Evolutionary conservation across 2,888 invertebrate species (phyloP).

Genomic region (Xanthia togata): DNA sequence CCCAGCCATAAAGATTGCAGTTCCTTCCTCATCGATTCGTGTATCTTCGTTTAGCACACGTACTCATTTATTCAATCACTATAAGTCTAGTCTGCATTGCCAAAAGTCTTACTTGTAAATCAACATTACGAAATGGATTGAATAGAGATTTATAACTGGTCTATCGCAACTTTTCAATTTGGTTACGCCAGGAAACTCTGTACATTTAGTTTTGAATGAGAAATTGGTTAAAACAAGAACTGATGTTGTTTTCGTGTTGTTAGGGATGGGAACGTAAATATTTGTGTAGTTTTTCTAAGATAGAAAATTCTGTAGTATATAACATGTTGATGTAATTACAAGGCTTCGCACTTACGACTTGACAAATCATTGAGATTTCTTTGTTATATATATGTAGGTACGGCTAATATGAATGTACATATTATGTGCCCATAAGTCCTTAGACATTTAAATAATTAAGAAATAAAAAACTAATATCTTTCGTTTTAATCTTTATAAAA

Average conservation of each 20-base stretch:
- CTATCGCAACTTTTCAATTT: slow-evolving; percentile 13
- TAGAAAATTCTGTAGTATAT: neutral
- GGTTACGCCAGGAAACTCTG: slow-evolving; percentile 23
- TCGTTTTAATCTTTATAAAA: too few species aligned
- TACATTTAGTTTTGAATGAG: slow-evolving; percentile 16
- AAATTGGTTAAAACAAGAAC: slow-evolving; percentile 1
- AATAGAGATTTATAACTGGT: slow-evolving; percentile 34
- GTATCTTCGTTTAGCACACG: slow-evolving; percentile 40
- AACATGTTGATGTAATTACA: neutral
- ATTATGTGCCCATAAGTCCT: too few species aligned
- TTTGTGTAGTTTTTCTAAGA: neutral
- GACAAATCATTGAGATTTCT: too few species aligned
- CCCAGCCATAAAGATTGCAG: neutral
- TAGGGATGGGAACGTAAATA: neutral
- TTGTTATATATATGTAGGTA: too few species aligned
- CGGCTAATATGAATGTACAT: too few species aligned
- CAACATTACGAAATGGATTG: slow-evolving; percentile 37
- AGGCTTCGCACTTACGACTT: neutral
- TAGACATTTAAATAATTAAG: too few species aligned
- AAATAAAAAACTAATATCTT: too few species aligned
- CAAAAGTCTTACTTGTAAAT: slow-evolving; percentile 41
- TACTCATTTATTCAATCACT: slow-evolving; percentile 9
- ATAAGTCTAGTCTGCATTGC: slow-evolving; percentile 19
- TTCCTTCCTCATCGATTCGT: neutral
- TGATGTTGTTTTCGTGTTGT: slow-evolving; percentile 2